Conservation (phyloP, 2,797 vertebrate species). For the Allobates femoralis region DNA sequence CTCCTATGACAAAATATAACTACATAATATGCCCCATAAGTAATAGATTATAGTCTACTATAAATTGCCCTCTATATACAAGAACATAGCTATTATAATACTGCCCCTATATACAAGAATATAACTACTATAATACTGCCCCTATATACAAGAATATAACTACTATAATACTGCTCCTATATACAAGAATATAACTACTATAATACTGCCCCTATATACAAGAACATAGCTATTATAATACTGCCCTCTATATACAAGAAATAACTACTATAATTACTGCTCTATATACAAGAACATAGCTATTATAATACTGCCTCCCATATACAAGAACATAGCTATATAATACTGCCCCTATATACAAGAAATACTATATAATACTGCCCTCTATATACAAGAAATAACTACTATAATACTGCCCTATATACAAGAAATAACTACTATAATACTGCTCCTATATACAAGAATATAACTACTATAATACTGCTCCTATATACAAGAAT, state of each 20-base stretch:
- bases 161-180: conserved; percentile 14
- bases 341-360: conserved; percentile 8
- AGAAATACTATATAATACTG: conserved; percentile 14
- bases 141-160: conserved; percentile 2
- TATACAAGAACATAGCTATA: not conserved
- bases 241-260: not conserved
- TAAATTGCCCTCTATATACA: not conserved
- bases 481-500: not conserved
- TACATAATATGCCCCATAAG: not conserved
- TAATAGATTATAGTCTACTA: not conserved
- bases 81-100: too few relatives aligned
- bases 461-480: conserved; percentile 22
- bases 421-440: not conserved
- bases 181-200: conserved; percentile 21
- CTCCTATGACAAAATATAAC: not conserved
- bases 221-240: conserved; percentile 16
- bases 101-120: not conserved
- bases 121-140: conserved; percentile 3
- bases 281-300: conserved; percentile 6
- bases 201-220: conserved; percentile 11
- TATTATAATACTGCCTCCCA: conserved; percentile 11
- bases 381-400: conserved; percentile 13
- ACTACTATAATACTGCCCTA: not conserved
- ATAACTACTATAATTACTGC: too few relatives aligned
- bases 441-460: conserved; percentile 1